Evolutionary conservation across 2,888 invertebrate genomes (phyloP).

Genomic region (Agapostemon virescens): DNA sequence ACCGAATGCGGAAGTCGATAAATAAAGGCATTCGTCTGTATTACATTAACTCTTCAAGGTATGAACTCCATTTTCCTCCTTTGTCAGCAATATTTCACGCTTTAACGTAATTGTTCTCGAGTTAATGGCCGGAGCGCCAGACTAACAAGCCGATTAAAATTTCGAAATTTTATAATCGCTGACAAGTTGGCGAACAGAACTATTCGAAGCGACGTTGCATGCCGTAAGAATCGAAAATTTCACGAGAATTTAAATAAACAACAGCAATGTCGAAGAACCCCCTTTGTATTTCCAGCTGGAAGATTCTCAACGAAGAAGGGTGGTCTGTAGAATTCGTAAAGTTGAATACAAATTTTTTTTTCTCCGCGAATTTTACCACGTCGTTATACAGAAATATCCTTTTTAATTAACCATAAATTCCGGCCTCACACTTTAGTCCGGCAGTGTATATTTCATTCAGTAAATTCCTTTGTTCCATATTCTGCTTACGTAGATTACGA

Average conservation of each 20-base stretch:
- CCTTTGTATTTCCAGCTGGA: not conserved
- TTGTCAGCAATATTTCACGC: conserved; percentile 34
- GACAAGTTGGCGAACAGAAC: not conserved
- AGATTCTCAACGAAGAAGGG: not conserved
- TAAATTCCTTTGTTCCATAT: not conserved
- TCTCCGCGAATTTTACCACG: not conserved
- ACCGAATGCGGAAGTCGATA: conserved; percentile 28
- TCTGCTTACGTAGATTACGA: conserved; percentile 1
- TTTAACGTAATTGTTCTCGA: not conserved
- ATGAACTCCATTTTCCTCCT: conserved; percentile 25
- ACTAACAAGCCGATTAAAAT: conserved; percentile 6
- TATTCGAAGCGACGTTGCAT: not conserved
- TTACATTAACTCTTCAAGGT: conserved; percentile 30
- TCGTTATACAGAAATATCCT: not conserved
- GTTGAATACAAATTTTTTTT: not conserved
- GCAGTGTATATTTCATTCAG: not conserved
- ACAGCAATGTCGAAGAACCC: not conserved
- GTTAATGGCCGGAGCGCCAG: not conserved
- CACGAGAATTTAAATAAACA: not conserved
- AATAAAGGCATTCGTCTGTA: conserved; percentile 34
- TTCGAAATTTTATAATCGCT: not conserved
- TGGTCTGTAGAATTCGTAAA: not conserved
- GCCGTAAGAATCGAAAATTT: not conserved
- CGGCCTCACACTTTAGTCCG: not conserved
- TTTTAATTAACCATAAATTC: not conserved